A percentile compares a stretch with the other conserved stretches of the same genome.
Conservation (phyloP, 2,797 vertebrate species). For the Chloroceryle amazona region DNA sequence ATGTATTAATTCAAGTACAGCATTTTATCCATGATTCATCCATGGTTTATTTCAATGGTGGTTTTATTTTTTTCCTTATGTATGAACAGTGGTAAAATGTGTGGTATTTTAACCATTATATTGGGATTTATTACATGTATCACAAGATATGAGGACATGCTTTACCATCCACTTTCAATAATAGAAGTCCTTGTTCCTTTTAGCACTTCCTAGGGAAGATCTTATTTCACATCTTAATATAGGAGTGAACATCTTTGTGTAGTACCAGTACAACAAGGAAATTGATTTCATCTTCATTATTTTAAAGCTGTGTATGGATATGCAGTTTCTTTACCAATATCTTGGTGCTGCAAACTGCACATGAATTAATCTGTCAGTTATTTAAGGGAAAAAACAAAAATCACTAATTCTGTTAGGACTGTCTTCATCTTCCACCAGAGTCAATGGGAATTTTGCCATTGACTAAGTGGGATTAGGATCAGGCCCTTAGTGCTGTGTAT, state of each 20-base stretch:
- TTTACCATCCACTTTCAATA: background rate
- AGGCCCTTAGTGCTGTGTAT: slow-evolving; percentile 39
- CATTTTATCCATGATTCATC: background rate
- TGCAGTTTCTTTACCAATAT: background rate
- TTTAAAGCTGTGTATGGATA: background rate
- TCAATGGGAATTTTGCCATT: slow-evolving; percentile 35
- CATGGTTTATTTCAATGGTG: background rate
- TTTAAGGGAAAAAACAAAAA: background rate
- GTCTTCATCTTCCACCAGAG: background rate
- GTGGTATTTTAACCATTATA: background rate
- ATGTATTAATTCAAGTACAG: background rate
- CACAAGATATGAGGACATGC: background rate
- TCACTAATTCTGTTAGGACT: background rate
- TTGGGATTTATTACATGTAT: background rate
- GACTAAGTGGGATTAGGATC: slow-evolving; percentile 51
- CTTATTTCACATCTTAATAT: background rate
- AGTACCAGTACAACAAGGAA: background rate
- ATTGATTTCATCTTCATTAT: background rate
- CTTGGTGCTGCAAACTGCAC: background rate
- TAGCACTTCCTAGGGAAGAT: background rate
- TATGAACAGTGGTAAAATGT: background rate
- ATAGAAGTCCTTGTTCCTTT: background rate
- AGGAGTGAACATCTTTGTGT: background rate
- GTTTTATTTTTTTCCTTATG: background rate
- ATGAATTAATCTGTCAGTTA: background rate